phyloP scores from a whole-genome alignment of 2,113 vertebrate genomes.

The Sclerurus mexicanus region DNA sequence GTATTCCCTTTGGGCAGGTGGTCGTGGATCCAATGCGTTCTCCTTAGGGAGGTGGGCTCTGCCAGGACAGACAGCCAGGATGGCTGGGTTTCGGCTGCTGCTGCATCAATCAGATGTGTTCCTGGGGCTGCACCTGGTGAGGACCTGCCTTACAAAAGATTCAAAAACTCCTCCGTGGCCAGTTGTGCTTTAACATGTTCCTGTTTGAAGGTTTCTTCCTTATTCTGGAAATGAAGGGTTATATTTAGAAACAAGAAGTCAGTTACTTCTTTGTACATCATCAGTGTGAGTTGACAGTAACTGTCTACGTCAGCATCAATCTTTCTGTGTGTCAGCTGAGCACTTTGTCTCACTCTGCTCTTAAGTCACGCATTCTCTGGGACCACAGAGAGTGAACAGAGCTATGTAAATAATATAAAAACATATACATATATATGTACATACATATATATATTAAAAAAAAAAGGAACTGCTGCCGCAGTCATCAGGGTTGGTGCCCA shows the following conservation, averaged over 20 bases:
- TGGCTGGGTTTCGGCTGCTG: background rate
- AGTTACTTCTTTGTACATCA: background rate
- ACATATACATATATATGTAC: background rate
- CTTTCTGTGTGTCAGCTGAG: background rate
- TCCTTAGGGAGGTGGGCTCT: background rate
- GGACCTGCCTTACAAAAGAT: background rate
- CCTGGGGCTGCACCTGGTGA: background rate
- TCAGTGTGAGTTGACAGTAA: background rate
- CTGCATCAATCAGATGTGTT: background rate
- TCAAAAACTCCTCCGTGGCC: background rate
- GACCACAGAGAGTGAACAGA: background rate
- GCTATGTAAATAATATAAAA: background rate
- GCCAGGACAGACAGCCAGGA: background rate
- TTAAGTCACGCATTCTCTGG: background rate
- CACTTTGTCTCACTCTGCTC: background rate
- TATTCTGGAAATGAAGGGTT: background rate
- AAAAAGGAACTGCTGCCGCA: background rate
- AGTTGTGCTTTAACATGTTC: background rate
- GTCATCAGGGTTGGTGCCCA: background rate
- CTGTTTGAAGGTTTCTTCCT: background rate
- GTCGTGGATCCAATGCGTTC: background rate
- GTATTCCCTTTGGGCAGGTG: background rate
- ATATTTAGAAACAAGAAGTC: slow-evolving; percentile 12
- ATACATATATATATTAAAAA: background rate
- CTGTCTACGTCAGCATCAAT: background rate